Evolutionary conservation across 2,888 invertebrate species (phyloP).

Genomic region (Ennomos erosarius): DNA sequence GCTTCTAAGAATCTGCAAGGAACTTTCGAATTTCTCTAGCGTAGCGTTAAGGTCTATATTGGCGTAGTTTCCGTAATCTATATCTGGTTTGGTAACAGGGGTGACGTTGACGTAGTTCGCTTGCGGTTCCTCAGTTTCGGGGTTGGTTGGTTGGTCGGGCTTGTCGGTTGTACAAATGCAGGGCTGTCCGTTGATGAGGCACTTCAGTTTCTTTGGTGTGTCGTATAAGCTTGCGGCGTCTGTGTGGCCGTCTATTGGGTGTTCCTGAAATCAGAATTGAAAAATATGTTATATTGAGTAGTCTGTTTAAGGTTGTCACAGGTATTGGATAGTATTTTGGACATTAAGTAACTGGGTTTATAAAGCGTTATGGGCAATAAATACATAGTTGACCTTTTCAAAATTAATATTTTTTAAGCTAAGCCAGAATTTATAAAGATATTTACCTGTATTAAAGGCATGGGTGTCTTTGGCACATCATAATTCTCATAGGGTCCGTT

Average conservation of each 20-base stretch:
- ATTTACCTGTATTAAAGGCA: slow-evolving; percentile 79
- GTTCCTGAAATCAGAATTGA: slow-evolving; percentile 69
- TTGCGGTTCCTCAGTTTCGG: slow-evolving; percentile 58
- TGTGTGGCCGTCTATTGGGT: slow-evolving; percentile 65
- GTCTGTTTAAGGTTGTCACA: too few relatives aligned
- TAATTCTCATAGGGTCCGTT: slow-evolving; percentile 91
- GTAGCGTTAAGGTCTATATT: slow-evolving; percentile 92
- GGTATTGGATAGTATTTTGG: too few relatives aligned
- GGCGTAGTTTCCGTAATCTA: slow-evolving; percentile 87
- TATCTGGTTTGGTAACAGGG: slow-evolving; percentile 61
- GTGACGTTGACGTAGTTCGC: slow-evolving; percentile 83
- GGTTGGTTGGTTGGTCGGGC: slow-evolving; percentile 66
- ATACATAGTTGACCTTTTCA: too few relatives aligned
- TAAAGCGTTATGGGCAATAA: too few relatives aligned
- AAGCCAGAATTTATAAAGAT: not conserved
- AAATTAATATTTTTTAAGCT: too few relatives aligned
- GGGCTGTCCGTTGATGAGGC: slow-evolving; percentile 85
- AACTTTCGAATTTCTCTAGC: slow-evolving; percentile 91
- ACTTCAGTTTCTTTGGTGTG: slow-evolving; percentile 91
- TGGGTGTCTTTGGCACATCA: slow-evolving; percentile 90
- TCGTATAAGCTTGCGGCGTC: slow-evolving; percentile 87
- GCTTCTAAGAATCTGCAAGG: slow-evolving; percentile 87
- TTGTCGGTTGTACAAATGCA: slow-evolving; percentile 85
- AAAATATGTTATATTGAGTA: not conserved
- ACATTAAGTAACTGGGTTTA: too few relatives aligned